Evolutionary conservation across 2,888 invertebrate genomes (phyloP), one percentile per base, ranked within the genome.

Genomic region (Meloe dianella): DNA sequence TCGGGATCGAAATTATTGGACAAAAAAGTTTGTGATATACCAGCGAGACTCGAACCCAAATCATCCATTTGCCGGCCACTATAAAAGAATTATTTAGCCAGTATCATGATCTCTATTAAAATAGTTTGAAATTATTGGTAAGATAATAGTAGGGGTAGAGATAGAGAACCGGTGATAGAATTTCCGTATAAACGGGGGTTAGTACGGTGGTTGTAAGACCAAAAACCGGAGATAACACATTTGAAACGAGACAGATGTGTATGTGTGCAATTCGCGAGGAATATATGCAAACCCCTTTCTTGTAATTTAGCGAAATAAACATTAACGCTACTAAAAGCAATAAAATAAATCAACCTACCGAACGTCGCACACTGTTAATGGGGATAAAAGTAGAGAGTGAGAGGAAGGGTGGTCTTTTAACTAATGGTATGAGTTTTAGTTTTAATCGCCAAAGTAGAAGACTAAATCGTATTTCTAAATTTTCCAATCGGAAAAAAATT

Each of bases 291-390:
- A 85, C 85, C 85, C 85, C 84, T 85, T 85, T 85, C 85, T 85
- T 86, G 85, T 86, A 86, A 85, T 86, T 86, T 85, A 85, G 82
- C 84, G 85, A 85, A 85, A 85, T 86, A 86, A 86, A 86, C 85
- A 85, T 85, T 85, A 86, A 85, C 85, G 85, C 85, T 85, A 85
- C 85, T 85, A 85, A 85, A 84, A 84, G 85, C 85, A 85, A 86
- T 86, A 86, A 86, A 85, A 86, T 86, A 86, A 86, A 86, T 86
- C 85, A 86, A 84, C 82, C 80, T 76, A 80, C 77, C 80, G 79
- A 79, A 80, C 78, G 78, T 78, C 75, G 75, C 74, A 69, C 72
- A 74, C 79, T 75, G 78, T 76, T 78, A 77, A 74, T 73, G 77
- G 76, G 61, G 75, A 75, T 75, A 74, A 75, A 74, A 71, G 72